phyloP scores from a whole-genome alignment of 2,888 invertebrate species.

The Mycalesis mineus region DNA sequence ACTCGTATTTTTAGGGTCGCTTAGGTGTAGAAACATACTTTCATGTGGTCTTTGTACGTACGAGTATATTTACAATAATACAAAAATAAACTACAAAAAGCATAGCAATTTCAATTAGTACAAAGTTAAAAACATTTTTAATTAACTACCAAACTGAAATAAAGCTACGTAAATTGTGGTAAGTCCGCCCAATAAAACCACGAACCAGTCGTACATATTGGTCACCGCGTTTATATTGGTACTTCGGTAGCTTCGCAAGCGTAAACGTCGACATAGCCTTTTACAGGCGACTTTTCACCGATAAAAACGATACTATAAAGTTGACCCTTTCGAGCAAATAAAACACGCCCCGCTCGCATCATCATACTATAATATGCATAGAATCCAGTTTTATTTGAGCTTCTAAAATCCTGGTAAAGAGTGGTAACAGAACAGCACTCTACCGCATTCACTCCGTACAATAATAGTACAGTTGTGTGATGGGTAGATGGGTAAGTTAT shows the following conservation, averaged over 20 bases:
- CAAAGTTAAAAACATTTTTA: background rate
- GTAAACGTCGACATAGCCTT: conserved; percentile 53
- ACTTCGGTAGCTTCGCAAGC: conserved; percentile 35
- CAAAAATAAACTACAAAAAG: too few species aligned
- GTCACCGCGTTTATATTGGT: conserved; percentile 31
- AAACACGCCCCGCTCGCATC: conserved; percentile 63
- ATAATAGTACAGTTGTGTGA: background rate
- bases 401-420: conserved; percentile 50
- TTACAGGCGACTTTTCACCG: conserved; percentile 65
- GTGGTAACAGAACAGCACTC: conserved; percentile 29
- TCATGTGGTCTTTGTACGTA: too few species aligned
- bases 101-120: too few species aligned
- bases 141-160: background rate
- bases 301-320: conserved; percentile 63
- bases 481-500: too few species aligned
- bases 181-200: conserved; percentile 26
- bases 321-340: conserved; percentile 57
- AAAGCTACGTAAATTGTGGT: conserved; percentile 15
- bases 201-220: conserved; percentile 16
- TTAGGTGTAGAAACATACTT: too few species aligned
- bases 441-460: background rate
- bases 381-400: conserved; percentile 70
- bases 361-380: conserved; percentile 76
- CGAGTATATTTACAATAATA: too few species aligned
- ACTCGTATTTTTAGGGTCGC: too few species aligned